Evolutionary conservation across 2,888 invertebrate species (phyloP), one percentile per base, ranked within the genome.

Genomic region (Heterodera filipjevi): DNA sequence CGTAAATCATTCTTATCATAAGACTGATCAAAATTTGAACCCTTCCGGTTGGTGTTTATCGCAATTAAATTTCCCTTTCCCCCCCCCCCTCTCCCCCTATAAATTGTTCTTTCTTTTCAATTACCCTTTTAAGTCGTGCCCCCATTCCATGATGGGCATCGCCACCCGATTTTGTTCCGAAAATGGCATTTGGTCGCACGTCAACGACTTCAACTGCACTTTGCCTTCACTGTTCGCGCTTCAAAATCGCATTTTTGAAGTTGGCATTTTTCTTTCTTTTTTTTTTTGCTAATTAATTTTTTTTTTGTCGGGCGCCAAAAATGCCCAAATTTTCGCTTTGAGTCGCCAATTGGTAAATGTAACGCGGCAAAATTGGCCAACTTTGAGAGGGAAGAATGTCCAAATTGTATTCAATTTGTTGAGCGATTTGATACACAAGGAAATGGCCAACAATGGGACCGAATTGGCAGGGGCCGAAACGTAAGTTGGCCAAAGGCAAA

Each of bases 161-260:
- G 85, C 86, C 0, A 86, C 86, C 0, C 66, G 87, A 71, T 81
- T 80, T 53, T 87, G 87, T 78, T 76, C 79, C 19, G 77, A 81
- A 66, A 78, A 80, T 33, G 84, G 83, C 8, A 68, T 82, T 73
- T 87, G 87, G 87, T 76, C 82, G 6, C 77, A 78, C n/a, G 84
- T 87, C 71, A 81, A 85, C 53, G 77, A 81, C 12, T 85, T 85
- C 82, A 87, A 87, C 77, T 87, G 87, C 79, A 87, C 87, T 10
- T 77, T 84, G n/a, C 76, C 83, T 19, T 66, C 72, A 32, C 27
- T 82, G 33, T 79, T 66, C 33, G 82, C 84, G 19, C 39, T 82
- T 14, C 72, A 78, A n/a, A 39, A 10, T 59, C 59, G 59, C n/a
- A 59, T 59, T 27, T 59, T n/a, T 5, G 73, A 68, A 75, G 49